phyloP scores from a whole-genome alignment of 1,140 invertebrate genomes.

The Drosophila sproati region DNA sequence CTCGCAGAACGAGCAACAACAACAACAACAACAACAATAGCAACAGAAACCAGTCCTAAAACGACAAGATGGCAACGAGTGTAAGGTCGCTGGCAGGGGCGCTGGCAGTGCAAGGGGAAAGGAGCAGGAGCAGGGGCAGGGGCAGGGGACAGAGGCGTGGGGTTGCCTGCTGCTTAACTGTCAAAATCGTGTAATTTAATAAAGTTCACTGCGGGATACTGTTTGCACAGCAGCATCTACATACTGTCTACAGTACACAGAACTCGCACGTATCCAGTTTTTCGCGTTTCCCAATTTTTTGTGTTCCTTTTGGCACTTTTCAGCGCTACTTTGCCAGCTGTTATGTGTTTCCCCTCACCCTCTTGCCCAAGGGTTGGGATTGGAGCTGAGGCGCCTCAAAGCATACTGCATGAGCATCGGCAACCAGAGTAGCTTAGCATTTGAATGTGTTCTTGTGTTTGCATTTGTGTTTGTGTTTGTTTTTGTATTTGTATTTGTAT shows the following conservation, averaged over 20 bases:
- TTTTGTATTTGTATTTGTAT: slow-evolving; percentile 57
- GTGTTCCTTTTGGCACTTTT: slow-evolving; percentile 15
- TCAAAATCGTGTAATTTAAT: slow-evolving; percentile 84
- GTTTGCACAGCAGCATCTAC: slow-evolving; percentile 63
- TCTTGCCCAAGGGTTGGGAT: not conserved
- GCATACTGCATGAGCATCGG: slow-evolving; percentile 44
- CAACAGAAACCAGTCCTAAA: not conserved
- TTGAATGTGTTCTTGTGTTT: slow-evolving; percentile 35
- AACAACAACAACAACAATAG: slow-evolving; percentile 11
- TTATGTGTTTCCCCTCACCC: slow-evolving; percentile 20
- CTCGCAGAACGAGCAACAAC: slow-evolving; percentile 21
- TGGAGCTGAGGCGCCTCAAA: slow-evolving; percentile 45
- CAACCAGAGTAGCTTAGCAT: slow-evolving; percentile 55
- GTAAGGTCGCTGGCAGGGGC: not conserved
- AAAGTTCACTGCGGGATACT: slow-evolving; percentile 84
- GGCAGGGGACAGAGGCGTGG: not conserved
- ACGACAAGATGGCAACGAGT: slow-evolving; percentile 17
- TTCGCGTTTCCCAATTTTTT: slow-evolving; percentile 16
- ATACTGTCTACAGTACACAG: slow-evolving; percentile 24
- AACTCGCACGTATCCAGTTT: not conserved
- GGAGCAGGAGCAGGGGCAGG: not conserved
- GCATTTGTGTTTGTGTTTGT: slow-evolving; percentile 27
- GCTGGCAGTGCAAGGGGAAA: too few relatives aligned
- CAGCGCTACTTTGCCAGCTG: slow-evolving; percentile 56
- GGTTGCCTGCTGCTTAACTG: slow-evolving; percentile 72